A percentile compares a stretch with the other conserved stretches of the same genome.
These are phyloP conservation scores for Gari tellinella DNA, from an alignment of 2,888 invertebrate species.

Conservation along the genomic window DNA sequence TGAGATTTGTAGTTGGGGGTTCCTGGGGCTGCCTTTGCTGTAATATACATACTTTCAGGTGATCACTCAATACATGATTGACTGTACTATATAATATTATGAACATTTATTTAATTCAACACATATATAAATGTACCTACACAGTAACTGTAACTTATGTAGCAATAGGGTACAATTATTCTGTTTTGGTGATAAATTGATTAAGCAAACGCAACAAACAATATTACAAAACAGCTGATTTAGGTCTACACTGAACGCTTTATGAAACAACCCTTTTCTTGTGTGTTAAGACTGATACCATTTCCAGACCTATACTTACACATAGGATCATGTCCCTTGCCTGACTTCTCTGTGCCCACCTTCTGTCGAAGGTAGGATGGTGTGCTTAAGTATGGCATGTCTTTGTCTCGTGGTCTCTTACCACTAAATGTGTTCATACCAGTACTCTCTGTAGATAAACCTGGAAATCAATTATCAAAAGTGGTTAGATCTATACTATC, in stretches of 20 bases:
- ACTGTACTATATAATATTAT: too few relatives aligned
- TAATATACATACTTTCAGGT: conserved; percentile 24
- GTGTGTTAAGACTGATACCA: neutral
- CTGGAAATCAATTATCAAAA: conserved; percentile 44
- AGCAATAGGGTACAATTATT: too few relatives aligned
- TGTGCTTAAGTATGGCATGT: conserved; percentile 81
- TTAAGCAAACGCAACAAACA: too few relatives aligned
- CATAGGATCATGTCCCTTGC: conserved; percentile 65
- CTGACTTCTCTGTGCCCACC: conserved; percentile 78
- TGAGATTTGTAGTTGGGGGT: conserved; percentile 82
- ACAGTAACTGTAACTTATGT: too few relatives aligned
- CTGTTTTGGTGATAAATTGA: too few relatives aligned
- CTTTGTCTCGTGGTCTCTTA: conserved; percentile 66
- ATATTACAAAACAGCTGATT: too few relatives aligned
- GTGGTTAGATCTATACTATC: too few relatives aligned
- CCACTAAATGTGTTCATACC: conserved; percentile 78
- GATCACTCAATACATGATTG: too few relatives aligned
- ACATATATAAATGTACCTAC: too few relatives aligned
- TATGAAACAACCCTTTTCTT: neutral
- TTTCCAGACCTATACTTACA: conserved; percentile 41
- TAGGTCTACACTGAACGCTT: neutral
- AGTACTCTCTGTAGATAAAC: conserved; percentile 77
- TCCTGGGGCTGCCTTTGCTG: conserved; percentile 76
- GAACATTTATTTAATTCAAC: too few relatives aligned
- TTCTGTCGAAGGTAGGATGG: conserved; percentile 79